phyloP scores from a whole-genome alignment of 2,113 vertebrate species.

The Sinocyclocheilus grahami region DNA sequence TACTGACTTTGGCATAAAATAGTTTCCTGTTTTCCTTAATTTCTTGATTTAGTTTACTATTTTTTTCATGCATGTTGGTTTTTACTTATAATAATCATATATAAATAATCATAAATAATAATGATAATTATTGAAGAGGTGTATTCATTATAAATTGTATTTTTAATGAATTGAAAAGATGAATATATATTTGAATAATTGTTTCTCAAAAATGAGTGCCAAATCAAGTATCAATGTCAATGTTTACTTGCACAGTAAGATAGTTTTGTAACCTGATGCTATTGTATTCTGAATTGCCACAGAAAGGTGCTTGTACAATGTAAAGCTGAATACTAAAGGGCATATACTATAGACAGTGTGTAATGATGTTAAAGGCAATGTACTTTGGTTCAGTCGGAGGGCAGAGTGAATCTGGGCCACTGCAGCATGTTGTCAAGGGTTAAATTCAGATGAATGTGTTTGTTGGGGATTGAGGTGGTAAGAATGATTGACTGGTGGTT shows the following conservation, averaged over 20 bases:
- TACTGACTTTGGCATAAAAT: neutral
- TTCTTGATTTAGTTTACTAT: neutral
- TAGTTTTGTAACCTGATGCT: neutral
- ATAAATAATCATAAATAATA: too few species aligned
- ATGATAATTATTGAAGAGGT: too few species aligned
- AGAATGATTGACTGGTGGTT: constrained; percentile 24
- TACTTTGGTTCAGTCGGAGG: constrained; percentile 8
- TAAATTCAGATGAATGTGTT: constrained; percentile 16
- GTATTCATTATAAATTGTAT: too few species aligned
- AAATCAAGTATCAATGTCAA: neutral
- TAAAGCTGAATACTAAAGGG: neutral
- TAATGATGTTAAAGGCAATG: neutral
- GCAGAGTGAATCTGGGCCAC: neutral
- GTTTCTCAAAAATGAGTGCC: neutral
- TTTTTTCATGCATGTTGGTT: too few species aligned
- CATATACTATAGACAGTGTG: too few species aligned
- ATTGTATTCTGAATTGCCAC: neutral
- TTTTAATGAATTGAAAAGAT: too few species aligned
- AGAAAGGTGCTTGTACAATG: neutral
- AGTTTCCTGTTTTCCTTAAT: neutral
- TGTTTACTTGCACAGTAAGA: neutral
- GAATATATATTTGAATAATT: neutral
- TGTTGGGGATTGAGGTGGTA: constrained; percentile 6
- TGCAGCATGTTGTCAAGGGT: neutral
- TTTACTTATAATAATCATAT: too few species aligned